Base-by-base conservation (phyloP, 2,113 vertebrate genomes). In the Chaetodon trifascialis region DNA sequence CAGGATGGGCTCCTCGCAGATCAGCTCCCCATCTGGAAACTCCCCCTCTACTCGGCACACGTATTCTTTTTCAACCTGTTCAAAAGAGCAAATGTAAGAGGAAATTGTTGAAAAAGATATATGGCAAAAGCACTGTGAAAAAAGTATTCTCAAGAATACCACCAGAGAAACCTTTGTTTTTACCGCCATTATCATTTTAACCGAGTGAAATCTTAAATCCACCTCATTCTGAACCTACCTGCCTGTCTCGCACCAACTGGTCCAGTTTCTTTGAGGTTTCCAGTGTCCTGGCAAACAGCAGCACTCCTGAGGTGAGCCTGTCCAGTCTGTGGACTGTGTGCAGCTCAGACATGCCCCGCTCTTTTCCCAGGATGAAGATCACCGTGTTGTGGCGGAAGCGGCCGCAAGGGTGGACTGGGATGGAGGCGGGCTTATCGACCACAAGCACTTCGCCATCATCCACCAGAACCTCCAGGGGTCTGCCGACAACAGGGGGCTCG, bases 291-390 rank as follows among this genome's bases (percentile, higher is more conserved):
- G 98, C 98, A 58, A 99, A 99, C 89, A 99, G 96, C 51, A 99
- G 96, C 16, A 99, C 97, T 0, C 98, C 98, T 0, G 98, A 99
- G 30, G 98, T 99, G 76, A 99, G 96, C 65, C 98, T 95, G 84
- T 99, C 98, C 4, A 99, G 95, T 0, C 98, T 95, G 91, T 99
- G 98, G 38, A 99, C 93, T 0, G 98, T 98, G 79, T 99, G 97
- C 10, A 99, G 90, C 73, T 96, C 96, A 46, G 94, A 95, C 66
- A 99, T 93, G 0, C 96, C 95, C 0, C 93, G 95, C 83, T 99
- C 98, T 86, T 99, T 99, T 25, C 98, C 98, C 70, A 99, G 88
- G 86, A 99, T 98, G 92, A 99, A 99, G 86, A 99, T 98, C 75
- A 99, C 96, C 0, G 97, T 97, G 94, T 99, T 99, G 93, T 99